Evolutionary conservation across 2,888 invertebrate genomes (phyloP), one percentile per base, ranked within the genome.

Genomic region (Athalia rosae): DNA sequence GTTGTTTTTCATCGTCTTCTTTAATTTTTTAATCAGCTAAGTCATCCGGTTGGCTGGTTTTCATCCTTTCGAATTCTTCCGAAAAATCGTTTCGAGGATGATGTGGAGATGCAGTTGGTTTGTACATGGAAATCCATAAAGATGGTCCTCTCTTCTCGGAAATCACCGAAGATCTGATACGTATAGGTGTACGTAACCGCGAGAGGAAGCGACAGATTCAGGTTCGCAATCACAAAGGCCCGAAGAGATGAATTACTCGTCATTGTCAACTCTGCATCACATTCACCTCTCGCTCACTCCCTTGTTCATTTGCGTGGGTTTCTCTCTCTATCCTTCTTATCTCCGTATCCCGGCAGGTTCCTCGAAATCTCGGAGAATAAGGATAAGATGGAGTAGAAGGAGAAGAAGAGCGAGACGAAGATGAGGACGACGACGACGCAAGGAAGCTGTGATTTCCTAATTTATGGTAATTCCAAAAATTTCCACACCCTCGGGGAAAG

Each of bases 161-260:
- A 4, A 53, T 53, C 1, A 53, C n/a, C 9, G 4, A 4, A 53
- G 28, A 28, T 28, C 28, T 28, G 28, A 28, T 28, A 28, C 28
- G 28, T 28, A 28, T 2, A n/a, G n/a, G 7, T 53, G 11, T 53
- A 11, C 53, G 53, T n/a, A 41, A 9, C 50, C 5, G 5, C 7
- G 15, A 71, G n/a, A 58, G 50, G 58, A 4, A 58, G 45, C 47
- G n/a, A 47, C 41, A 15, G 28, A 76, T 63, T 63, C 41, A 6
- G 28, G 63, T 53, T 13, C 66, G 66, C 66, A 58, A 58, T 11
- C 76, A 66, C 64, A 76, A 76, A 66, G 58, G 43, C n/a, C 13
- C 15, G 13, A 28, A 4, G 48, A 80, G 82, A 83, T 82, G 82
- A 83, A 83, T 83, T 83, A 82, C 82, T 83, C 73, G 76, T 76